Evolutionary conservation across 2,888 invertebrate genomes (phyloP), one percentile per base, ranked within the genome.

Genomic region (Dascillus cervinus): DNA sequence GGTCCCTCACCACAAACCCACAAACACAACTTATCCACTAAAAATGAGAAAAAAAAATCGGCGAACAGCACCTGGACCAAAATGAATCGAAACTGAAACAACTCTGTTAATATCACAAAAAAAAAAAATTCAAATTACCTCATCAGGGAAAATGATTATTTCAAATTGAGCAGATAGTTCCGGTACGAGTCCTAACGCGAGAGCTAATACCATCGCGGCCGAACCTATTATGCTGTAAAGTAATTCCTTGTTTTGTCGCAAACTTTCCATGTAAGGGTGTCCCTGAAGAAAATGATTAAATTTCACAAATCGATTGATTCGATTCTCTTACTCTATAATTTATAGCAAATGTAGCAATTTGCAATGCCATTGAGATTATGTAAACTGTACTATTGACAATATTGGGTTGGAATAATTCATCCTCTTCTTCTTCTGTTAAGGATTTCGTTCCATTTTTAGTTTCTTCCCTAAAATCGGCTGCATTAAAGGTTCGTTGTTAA

Each of bases 321-420:
- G 39, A 15, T 34, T 17, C 4, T n/a, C 15, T 65, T 67, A 96
- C 96, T 76, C 95, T 82, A 61, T 99, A 98, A 67, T 99, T 99
- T 36, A 99, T 92, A 34, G 95, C 96, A 67, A 99, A 98, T 6
- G 98, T 98, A 2, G 94, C 90, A 45, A 98, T 83, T 71, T 99
- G 98, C 39, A 99, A 70, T 9, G 95, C 84, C 81, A 97, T 85
- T 1, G 96, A 95, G 53, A 98, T 94, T 36, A 99, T 88, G 61
- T 98, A 99, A 8, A 99, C 96, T 0, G 96, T 95, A 55, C 95
- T 94, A 65, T 98, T 99, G 20, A 98, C 75, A 37, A 99, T 74
- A 60, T 88, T 94, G 3, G 97, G 92, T 50, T 86, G 80, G 65
- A 97, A 98, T 46, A 82, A 78, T 32, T 79, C 77, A 36, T 91